phyloP scores from a whole-genome alignment of 2,888 invertebrate genomes.

The Ptilodon capucinus region DNA sequence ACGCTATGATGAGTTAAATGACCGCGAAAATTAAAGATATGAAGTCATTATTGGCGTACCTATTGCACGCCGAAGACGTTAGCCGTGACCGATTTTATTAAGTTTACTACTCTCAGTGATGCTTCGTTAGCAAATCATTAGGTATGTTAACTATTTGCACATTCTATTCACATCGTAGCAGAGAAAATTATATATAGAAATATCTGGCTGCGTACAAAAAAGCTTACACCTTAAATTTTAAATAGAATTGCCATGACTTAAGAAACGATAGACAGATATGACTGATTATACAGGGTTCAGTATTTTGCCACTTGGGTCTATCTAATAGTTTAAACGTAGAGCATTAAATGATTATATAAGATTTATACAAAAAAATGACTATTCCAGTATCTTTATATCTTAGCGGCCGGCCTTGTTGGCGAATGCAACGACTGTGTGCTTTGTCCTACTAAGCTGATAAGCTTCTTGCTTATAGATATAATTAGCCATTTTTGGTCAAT shows the following conservation, averaged over 20 bases:
- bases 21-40: slow-evolving; percentile 11
- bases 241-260: too few species aligned
- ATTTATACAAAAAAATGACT: slow-evolving; percentile 10
- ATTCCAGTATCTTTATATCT: slow-evolving; percentile 55
- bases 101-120: slow-evolving; percentile 16
- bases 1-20: not conserved
- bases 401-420: slow-evolving; percentile 66
- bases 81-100: slow-evolving; percentile 41
- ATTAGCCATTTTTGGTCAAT: slow-evolving; percentile 45
- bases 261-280: too few species aligned
- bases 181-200: slow-evolving; percentile 4
- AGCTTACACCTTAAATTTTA: too few species aligned
- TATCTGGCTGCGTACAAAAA: too few species aligned
- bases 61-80: slow-evolving; percentile 28
- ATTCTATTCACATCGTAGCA: slow-evolving; percentile 13
- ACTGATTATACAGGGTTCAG: too few species aligned
- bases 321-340: too few species aligned
- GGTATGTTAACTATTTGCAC: slow-evolving; percentile 28
- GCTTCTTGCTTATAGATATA: slow-evolving; percentile 49
- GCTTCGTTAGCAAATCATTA: slow-evolving; percentile 15
- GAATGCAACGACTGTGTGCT: slow-evolving; percentile 70
- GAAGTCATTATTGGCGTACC: slow-evolving; percentile 12
- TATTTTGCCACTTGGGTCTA: too few species aligned
- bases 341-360: too few species aligned
- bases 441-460: slow-evolving; percentile 75